Evolutionary conservation across 2,888 invertebrate genomes (phyloP).

Genomic region (Cosmopolites sordidus): DNA sequence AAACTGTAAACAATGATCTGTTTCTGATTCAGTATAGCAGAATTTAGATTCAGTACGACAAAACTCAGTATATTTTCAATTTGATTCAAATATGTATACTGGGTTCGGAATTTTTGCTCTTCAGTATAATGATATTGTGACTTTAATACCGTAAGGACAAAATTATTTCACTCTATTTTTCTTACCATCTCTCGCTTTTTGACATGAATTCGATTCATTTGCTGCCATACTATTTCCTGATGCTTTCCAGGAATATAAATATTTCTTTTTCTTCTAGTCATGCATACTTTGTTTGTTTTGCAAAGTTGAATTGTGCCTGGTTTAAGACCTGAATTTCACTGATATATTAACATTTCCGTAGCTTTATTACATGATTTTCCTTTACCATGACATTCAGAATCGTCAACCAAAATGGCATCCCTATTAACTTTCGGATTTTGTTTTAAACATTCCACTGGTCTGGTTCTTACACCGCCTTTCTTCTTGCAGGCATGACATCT

Average conservation of each 20-base stretch:
- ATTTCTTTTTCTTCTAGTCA: slow-evolving; percentile 31
- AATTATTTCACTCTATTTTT: too few species aligned
- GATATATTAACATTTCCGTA: too few species aligned
- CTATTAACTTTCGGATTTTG: slow-evolving; percentile 47
- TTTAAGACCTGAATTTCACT: slow-evolving; percentile 24
- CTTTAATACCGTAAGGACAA: too few species aligned
- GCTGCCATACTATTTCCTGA: slow-evolving; percentile 40
- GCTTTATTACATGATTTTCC: too few species aligned
- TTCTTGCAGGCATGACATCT: slow-evolving; percentile 56
- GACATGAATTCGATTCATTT: slow-evolving; percentile 33
- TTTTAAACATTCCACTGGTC: slow-evolving; percentile 52
- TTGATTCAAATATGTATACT: too few species aligned
- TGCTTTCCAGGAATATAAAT: slow-evolving; percentile 34
- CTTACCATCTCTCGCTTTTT: not conserved
- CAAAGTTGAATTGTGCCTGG: slow-evolving; percentile 44
- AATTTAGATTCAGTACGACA: too few species aligned
- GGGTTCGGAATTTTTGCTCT: too few species aligned
- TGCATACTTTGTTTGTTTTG: slow-evolving; percentile 41
- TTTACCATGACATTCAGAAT: slow-evolving; percentile 43
- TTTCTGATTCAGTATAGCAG: too few species aligned
- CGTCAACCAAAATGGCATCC: slow-evolving; percentile 49
- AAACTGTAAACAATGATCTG: too few species aligned
- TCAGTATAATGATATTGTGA: too few species aligned
- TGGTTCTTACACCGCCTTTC: slow-evolving; percentile 46
- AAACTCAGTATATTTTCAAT: too few species aligned